A percentile compares a stretch with the other conserved stretches of the same genome.
Conservation (phyloP, 2,113 vertebrate species). For the Erpornis zantholeuca region DNA sequence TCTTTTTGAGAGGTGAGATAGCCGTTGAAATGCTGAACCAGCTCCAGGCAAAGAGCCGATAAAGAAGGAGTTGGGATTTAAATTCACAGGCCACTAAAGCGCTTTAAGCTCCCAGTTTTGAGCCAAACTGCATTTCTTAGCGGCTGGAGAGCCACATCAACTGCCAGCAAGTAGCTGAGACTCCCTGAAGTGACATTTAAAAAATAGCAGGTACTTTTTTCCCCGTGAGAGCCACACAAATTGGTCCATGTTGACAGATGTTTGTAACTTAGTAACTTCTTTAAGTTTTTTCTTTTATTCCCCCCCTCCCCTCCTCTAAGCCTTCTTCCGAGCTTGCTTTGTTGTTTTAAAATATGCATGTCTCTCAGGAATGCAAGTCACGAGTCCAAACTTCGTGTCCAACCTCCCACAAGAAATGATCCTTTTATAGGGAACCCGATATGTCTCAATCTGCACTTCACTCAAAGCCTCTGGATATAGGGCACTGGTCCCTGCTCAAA, state of each 20-base stretch:
- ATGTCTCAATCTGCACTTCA: constrained; percentile 99
- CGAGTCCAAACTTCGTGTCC: constrained; percentile 99
- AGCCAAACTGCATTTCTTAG: neutral
- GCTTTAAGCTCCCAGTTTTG: neutral
- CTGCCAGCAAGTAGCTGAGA: neutral
- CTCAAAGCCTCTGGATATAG: constrained; percentile 84
- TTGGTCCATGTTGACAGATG: constrained; percentile 89
- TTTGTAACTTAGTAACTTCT: constrained; percentile 96
- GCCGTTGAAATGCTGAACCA: neutral
- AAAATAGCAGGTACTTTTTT: constrained; percentile 40
- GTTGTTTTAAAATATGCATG: constrained; percentile 99
- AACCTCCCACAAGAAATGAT: constrained; percentile 99
- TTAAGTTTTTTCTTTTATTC: constrained; percentile 71
- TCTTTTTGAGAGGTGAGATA: neutral
- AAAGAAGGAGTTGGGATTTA: neutral
- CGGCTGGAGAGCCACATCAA: neutral
- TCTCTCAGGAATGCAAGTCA: constrained; percentile 99
- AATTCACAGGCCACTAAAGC: constrained; percentile 6
- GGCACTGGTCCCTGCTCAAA: constrained; percentile 77
- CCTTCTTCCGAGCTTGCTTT: constrained; percentile 92
- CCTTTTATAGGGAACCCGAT: constrained; percentile 97
- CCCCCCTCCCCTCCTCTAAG: constrained; percentile 51
- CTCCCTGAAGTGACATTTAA: constrained; percentile 31
- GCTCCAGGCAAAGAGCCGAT: neutral
- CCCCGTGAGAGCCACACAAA: constrained; percentile 58